Conservation (phyloP, 2,888 invertebrate genomes). For the Acanthococcus lagerstroemiae region DNA sequence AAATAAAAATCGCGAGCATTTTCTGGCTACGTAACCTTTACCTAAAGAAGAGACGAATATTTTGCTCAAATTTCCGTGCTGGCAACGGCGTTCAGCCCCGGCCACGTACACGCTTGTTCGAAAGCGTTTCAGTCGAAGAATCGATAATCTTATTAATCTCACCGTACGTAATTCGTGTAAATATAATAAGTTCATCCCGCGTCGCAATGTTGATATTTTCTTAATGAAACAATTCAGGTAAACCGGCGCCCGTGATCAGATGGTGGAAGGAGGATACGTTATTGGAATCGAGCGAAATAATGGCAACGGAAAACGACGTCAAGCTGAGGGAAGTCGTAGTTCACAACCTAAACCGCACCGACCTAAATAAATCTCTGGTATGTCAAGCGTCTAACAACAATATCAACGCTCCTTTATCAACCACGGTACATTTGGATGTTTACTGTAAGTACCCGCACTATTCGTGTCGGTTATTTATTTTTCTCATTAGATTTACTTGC, state of each 20-base stretch:
- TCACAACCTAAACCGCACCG: conserved; percentile 49
- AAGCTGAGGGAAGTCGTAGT: conserved; percentile 46
- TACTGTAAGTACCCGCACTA: conserved; percentile 46
- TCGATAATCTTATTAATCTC: too few species aligned
- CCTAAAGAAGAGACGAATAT: too few species aligned
- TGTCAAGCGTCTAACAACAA: conserved; percentile 64
- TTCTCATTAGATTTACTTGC: conserved; percentile 7
- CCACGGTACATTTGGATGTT: conserved; percentile 58
- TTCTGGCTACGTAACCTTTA: too few species aligned
- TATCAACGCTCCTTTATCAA: conserved; percentile 54
- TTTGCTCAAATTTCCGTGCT: too few species aligned
- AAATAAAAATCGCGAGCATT: too few species aligned
- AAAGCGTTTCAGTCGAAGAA: too few species aligned
- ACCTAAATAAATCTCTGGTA: conserved; percentile 56
- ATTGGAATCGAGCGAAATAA: conserved; percentile 50
- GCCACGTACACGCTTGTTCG: too few species aligned
- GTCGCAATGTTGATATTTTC: too few species aligned
- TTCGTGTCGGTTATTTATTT: conserved; percentile 12
- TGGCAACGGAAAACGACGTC: conserved; percentile 44
- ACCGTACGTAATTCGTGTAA: too few species aligned
- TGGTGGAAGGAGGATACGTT: conserved; percentile 64
- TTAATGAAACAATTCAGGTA: conserved; percentile 46
- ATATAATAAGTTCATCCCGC: too few species aligned
- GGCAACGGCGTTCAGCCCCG: too few species aligned
- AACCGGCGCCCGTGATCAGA: conserved; percentile 60